A percentile compares a stretch with the other conserved stretches of the same genome.
These are phyloP conservation scores for Abscondita cerata DNA, from an alignment of 2,888 invertebrate species.

Conservation along the genomic window DNA sequence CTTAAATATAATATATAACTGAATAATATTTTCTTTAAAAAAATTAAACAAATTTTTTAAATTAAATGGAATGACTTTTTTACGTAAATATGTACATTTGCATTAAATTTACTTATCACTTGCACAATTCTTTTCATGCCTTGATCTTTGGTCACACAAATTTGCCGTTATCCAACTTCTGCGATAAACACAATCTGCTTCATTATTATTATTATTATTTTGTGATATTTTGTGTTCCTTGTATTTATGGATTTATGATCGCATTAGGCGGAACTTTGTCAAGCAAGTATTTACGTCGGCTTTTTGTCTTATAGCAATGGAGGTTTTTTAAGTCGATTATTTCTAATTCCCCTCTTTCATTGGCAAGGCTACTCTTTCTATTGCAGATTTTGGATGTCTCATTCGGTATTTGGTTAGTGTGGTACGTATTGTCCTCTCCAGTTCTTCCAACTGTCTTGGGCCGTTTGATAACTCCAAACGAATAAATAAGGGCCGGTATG, in stretches of 20 bases:
- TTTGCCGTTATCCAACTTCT: too few relatives aligned
- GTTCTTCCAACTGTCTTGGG: neutral
- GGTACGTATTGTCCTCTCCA: too few relatives aligned
- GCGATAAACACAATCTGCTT: too few relatives aligned
- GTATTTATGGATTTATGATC: too few relatives aligned
- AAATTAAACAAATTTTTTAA: too few relatives aligned
- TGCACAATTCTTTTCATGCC: too few relatives aligned
- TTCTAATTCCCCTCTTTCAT: neutral
- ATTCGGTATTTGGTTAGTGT: neutral
- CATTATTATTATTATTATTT: too few relatives aligned
- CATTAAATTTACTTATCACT: neutral
- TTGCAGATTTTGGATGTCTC: neutral
- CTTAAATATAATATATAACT: too few relatives aligned
- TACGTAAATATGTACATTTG: too few relatives aligned
- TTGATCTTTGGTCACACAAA: neutral
- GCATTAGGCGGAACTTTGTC: neutral
- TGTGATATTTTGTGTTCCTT: too few relatives aligned
- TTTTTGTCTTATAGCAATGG: neutral
- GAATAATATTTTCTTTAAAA: too few relatives aligned
- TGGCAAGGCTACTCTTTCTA: neutral
- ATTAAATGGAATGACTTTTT: too few relatives aligned
- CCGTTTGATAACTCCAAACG: neutral
- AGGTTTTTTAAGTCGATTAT: neutral
- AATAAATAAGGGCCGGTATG: neutral
- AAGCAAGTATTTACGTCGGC: neutral